Evolutionary conservation across 2,113 vertebrate species (phyloP).

Genomic region (Columba livia): DNA sequence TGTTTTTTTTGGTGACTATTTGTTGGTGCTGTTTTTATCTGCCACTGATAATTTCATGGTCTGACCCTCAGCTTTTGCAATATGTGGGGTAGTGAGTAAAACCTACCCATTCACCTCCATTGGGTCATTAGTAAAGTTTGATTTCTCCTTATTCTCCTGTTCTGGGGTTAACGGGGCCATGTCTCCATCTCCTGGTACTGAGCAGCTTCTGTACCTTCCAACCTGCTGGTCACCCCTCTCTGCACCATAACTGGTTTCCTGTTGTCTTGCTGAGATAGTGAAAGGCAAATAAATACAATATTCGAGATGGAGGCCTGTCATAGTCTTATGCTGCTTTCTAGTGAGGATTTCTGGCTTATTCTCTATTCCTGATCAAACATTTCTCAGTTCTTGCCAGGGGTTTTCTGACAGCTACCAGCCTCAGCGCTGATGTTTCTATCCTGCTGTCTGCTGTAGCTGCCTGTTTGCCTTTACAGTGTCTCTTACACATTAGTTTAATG

Average conservation of each 20-base stretch:
- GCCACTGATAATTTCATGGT: neutral
- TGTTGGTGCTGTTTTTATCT: neutral
- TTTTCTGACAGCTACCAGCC: neutral
- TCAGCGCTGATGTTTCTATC: neutral
- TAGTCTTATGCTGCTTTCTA: neutral
- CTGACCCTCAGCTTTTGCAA: neutral
- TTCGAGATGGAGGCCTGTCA: neutral
- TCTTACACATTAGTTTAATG: neutral
- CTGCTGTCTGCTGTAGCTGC: neutral
- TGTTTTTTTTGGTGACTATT: neutral
- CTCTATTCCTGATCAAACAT: neutral
- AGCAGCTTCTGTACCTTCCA: neutral
- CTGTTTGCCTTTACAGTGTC: neutral
- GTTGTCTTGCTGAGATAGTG: neutral
- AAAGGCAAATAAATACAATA: neutral
- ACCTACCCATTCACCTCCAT: neutral
- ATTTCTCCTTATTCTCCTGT: neutral
- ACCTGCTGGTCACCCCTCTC: neutral
- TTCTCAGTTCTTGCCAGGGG: neutral
- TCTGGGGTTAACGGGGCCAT: neutral
- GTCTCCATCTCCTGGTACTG: neutral
- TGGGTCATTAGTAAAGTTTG: neutral
- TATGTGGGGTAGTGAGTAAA: neutral
- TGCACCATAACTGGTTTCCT: neutral
- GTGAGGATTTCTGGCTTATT: neutral